These are phyloP conservation scores for Sebastes minor DNA, from an alignment of 2,797 vertebrate genomes.

Conservation along the genomic window DNA sequence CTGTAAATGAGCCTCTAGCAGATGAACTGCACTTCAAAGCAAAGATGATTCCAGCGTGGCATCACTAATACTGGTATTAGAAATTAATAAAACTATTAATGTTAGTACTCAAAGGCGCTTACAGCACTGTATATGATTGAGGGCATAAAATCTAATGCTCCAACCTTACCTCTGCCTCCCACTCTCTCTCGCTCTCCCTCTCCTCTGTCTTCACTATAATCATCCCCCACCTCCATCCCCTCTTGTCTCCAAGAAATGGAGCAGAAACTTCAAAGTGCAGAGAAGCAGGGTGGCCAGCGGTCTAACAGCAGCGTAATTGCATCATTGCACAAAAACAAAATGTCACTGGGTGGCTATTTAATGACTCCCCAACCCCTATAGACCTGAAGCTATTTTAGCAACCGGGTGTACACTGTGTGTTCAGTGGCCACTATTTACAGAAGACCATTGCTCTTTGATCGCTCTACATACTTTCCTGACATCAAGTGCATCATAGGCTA, in stretches of 20 bases:
- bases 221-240: neutral
- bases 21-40: slow-evolving; percentile 21
- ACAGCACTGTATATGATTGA: neutral
- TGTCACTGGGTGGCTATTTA: slow-evolving; percentile 56
- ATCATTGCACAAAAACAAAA: slow-evolving; percentile 57
- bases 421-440: slow-evolving; percentile 9
- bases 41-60: neutral
- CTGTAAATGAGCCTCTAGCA: slow-evolving; percentile 15
- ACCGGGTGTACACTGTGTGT: neutral
- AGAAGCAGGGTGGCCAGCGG: slow-evolving; percentile 8
- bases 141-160: neutral
- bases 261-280: slow-evolving; percentile 45
- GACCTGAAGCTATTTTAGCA: slow-evolving; percentile 39
- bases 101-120: neutral
- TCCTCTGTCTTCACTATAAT: slow-evolving; percentile 1
- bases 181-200: neutral
- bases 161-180: neutral
- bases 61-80: slow-evolving; percentile 25
- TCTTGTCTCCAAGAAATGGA: slow-evolving; percentile 35
- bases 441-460: neutral
- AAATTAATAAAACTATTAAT: slow-evolving; percentile 27
- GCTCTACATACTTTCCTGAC: neutral
- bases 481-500: neutral
- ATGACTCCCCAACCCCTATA: slow-evolving; percentile 15
- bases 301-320: slow-evolving; percentile 47